A percentile compares a stretch with the other conserved stretches of the same genome.
Evolutionary conservation across 2,888 invertebrate species (phyloP).

Genomic region (Terebella lapidaria): DNA sequence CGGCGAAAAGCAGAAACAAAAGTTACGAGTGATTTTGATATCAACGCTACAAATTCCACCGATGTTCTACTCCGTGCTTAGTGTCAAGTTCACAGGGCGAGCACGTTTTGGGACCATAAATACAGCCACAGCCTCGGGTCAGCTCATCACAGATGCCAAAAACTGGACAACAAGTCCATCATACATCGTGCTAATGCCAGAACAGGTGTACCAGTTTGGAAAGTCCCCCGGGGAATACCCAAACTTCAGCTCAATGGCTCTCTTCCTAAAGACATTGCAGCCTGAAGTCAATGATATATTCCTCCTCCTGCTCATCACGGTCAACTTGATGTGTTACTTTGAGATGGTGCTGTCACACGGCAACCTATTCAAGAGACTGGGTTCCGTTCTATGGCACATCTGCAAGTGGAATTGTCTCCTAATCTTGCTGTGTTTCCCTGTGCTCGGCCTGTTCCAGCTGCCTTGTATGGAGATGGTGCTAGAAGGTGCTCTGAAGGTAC

Average conservation of each 20-base stretch:
- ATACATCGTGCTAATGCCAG: constrained; percentile 55
- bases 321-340: constrained; percentile 54
- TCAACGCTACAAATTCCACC: constrained; percentile 54
- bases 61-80: constrained; percentile 57
- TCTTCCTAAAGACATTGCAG: constrained; percentile 53
- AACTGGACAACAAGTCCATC: constrained; percentile 30
- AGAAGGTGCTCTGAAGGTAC: constrained; percentile 38
- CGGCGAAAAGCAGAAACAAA: constrained; percentile 11
- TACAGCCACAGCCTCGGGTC: constrained; percentile 22
- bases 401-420: constrained; percentile 55
- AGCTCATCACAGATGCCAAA: neutral
- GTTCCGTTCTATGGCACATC: constrained; percentile 51
- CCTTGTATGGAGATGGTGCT: constrained; percentile 46
- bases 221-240: constrained; percentile 50
- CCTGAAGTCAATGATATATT: constrained; percentile 59
- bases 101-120: constrained; percentile 54
- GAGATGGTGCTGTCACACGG: constrained; percentile 53
- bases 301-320: constrained; percentile 52
- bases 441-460: constrained; percentile 54
- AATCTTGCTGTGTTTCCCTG: constrained; percentile 53
- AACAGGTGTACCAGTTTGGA: constrained; percentile 53
- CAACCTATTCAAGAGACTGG: constrained; percentile 39
- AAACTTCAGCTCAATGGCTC: constrained; percentile 54
- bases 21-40: constrained; percentile 53
- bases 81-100: constrained; percentile 58